These are phyloP conservation scores for Pomatostomus ruficeps DNA, from an alignment of 2,113 vertebrate species.

Conservation along the genomic window DNA sequence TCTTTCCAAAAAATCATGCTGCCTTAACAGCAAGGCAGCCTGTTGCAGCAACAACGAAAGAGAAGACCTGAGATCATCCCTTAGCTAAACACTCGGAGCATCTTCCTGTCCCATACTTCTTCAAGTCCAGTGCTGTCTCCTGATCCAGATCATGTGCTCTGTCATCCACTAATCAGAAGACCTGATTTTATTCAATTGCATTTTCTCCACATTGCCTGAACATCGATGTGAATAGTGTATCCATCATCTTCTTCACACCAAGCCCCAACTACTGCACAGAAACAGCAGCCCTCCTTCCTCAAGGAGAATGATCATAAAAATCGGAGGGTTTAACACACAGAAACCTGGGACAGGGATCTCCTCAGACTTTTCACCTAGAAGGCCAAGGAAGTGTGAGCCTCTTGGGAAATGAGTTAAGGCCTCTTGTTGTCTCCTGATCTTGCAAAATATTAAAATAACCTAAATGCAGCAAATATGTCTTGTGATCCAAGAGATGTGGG, in stretches of 20 bases:
- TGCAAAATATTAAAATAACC: neutral
- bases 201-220: neutral
- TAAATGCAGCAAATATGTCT: neutral
- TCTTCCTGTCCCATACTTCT: neutral
- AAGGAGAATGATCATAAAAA: neutral
- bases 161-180: neutral
- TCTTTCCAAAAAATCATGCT: neutral
- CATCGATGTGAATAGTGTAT: accelerated
- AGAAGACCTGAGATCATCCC: neutral
- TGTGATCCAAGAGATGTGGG: neutral
- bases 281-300: neutral
- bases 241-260: neutral
- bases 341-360: neutral
- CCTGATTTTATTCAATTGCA: neutral
- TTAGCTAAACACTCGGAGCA: neutral
- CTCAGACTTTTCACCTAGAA: neutral
- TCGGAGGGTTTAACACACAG: neutral
- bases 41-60: neutral
- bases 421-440: neutral
- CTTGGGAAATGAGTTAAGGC: neutral
- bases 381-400: neutral
- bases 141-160: accelerated
- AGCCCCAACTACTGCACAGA: neutral
- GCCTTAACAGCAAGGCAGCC: neutral
- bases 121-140: neutral